Base-by-base conservation (phyloP, 2,113 vertebrate genomes). In the Limanda limanda region DNA sequence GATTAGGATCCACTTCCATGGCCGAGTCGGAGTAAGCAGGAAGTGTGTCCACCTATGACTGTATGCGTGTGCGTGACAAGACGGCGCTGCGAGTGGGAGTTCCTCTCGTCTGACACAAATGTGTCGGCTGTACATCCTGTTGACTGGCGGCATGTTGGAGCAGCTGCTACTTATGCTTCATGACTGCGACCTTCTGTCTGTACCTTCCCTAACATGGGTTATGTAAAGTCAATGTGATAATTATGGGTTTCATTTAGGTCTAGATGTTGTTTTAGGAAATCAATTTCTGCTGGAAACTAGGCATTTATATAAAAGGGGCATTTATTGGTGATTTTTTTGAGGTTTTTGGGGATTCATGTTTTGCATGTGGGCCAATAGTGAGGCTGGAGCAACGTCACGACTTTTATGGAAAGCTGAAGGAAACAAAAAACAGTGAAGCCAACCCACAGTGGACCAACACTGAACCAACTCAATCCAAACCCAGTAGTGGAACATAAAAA, bases 71-170 rank as follows among this genome's bases (percentile, higher is more conserved):
- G 86, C 78, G 79, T 91, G 88, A 87, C 69, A 84, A 76, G 56
- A 74, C 52, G 1, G 65, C 7, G 81, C 68, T 76, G 65, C 23
- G 11, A 24, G 71, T 24, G 48, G 68, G 68, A 87, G 81, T 88
- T 88, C 47, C 79, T 81, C 57, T 58, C 13, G 69, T 76, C 68
- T 66, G 81, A 77, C 82, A 76, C 59, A 63, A 2, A 45, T 47
- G 73, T 77, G 76, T 82, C 67, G 59, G 77, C 77, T 57, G 25
- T 40, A 42, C 84, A 86, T 86, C 85, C 85, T 91, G 87, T 86
- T 81, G 71, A 78, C 82, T 59, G 14, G 58, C 4, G 8, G 35
- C 20, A 21, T 47, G 52, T 47, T 45, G n/a, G 40, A 47, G 31
- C 79, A 67, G 63, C 60, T 5, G 1, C 64, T 27, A 3, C 7